A percentile compares a stretch with the other conserved stretches of the same genome.
Conservation (phyloP, 2,888 invertebrate genomes). For the Mythimna ferrago region DNA sequence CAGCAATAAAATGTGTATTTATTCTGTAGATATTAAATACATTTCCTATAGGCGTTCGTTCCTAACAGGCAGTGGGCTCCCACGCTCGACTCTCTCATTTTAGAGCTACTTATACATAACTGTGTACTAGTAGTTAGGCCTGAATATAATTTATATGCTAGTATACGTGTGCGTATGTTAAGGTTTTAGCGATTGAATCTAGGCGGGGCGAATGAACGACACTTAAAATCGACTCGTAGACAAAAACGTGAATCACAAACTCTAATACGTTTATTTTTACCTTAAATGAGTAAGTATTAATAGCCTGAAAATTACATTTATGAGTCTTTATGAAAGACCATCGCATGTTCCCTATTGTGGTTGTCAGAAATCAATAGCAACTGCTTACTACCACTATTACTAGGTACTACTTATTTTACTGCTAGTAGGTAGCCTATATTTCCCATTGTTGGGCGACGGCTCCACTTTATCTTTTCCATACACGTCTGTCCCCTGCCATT, state of each 20-base stretch:
- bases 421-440: no score
- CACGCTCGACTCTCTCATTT: constrained; percentile 49
- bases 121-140: constrained; percentile 27
- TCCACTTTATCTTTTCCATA: no score
- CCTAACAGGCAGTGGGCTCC: constrained; percentile 42
- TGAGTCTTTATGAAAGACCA: constrained; percentile 15
- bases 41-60: constrained; percentile 35
- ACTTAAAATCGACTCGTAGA: constrained; percentile 4
- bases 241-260: constrained; percentile 35
- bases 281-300: neutral
- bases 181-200: constrained; percentile 1
- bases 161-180: constrained; percentile 11
- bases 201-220: constrained; percentile 15
- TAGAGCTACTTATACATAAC: constrained; percentile 21
- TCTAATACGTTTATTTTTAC: neutral
- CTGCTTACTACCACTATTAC: no score
- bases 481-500: no score
- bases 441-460: no score
- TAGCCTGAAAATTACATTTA: neutral
- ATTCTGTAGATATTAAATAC: constrained; percentile 42
- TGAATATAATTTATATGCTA: constrained; percentile 25
- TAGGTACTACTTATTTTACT: no score
- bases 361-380: constrained; percentile 7
- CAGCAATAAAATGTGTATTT: constrained; percentile 51
- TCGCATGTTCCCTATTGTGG: neutral